These are phyloP conservation scores for Struthio camelus DNA, from an alignment of 2,113 vertebrate genomes.

Conservation along the genomic window DNA sequence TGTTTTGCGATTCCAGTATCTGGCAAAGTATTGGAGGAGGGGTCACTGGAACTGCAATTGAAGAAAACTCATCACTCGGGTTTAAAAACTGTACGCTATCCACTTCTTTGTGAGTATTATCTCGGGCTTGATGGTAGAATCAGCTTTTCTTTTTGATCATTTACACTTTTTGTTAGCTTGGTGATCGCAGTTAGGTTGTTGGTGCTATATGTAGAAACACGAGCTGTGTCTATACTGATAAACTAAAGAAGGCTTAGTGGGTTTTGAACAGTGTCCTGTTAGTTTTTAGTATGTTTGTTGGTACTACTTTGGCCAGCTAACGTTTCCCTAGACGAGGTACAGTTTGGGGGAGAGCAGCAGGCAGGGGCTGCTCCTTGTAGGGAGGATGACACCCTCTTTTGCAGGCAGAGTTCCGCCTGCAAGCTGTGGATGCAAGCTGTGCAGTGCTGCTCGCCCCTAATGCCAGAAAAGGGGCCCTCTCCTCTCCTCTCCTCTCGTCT, in stretches of 20 bases:
- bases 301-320: background rate
- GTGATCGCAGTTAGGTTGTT: fast-evolving
- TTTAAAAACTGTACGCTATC: background rate
- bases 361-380: fast-evolving
- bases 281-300: fast-evolving
- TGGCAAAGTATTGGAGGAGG: background rate
- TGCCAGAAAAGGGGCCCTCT: background rate
- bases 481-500: too few relatives aligned
- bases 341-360: background rate
- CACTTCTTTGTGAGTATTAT: background rate
- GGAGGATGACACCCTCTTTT: background rate
- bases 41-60: background rate
- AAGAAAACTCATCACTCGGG: fast-evolving
- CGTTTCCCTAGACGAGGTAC: fast-evolving
- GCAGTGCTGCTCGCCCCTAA: too few relatives aligned
- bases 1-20: background rate
- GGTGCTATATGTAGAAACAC: background rate
- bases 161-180: background rate
- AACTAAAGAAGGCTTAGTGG: background rate
- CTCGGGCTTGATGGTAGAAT: background rate
- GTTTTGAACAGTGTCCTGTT: background rate
- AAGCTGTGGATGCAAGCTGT: background rate
- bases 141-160: background rate
- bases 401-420: background rate
- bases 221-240: background rate